phyloP scores from a whole-genome alignment of 1,140 invertebrate species.

The Scaptomyza hsui region DNA sequence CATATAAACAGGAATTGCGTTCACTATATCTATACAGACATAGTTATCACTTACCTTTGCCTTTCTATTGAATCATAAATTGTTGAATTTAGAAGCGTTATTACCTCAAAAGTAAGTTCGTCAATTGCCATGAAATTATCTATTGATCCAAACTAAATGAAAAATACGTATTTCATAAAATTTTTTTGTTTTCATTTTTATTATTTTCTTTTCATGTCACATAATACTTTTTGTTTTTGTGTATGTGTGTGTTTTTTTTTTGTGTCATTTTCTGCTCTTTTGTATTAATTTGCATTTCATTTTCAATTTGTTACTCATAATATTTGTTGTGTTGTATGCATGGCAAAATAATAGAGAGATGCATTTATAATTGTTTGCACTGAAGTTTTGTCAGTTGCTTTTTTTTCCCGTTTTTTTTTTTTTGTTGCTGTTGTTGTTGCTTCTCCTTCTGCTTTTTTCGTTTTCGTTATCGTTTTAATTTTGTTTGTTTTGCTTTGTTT shows the following conservation, averaged over 20 bases:
- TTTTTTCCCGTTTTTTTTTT: too few species aligned
- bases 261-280: conserved; percentile 8
- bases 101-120: background rate
- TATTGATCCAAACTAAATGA: background rate
- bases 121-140: background rate
- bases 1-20: too few species aligned
- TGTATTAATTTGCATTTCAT: conserved; percentile 29
- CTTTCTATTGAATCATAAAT: too few species aligned
- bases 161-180: conserved; percentile 9
- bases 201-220: conserved; percentile 35
- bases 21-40: too few species aligned
- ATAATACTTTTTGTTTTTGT: conserved; percentile 35
- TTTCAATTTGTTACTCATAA: conserved; percentile 30
- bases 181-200: conserved; percentile 33
- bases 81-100: too few species aligned
- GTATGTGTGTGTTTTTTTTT: background rate
- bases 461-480: conserved; percentile 13
- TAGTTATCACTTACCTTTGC: background rate
- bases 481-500: conserved; percentile 2
- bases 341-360: conserved; percentile 36
- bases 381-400: conserved; percentile 23
- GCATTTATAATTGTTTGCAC: conserved; percentile 30
- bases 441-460: background rate
- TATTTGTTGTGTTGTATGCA: conserved; percentile 22
- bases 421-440: too few species aligned